These are phyloP conservation scores for Astreopora myriophthalma DNA, from an alignment of 64 coral and sea anemone species.

Conservation along the genomic window DNA sequence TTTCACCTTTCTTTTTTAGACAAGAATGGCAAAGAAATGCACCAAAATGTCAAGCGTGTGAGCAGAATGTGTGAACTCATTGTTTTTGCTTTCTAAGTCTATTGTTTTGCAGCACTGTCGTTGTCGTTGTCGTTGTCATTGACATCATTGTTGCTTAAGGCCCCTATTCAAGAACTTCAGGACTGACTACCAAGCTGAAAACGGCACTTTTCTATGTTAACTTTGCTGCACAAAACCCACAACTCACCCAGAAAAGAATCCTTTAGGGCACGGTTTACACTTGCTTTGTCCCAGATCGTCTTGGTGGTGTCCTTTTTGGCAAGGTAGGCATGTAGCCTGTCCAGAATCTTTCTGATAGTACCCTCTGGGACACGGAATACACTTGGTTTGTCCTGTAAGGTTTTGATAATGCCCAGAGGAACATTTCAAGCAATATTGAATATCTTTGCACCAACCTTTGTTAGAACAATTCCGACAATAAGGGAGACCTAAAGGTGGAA, in stretches of 20 bases:
- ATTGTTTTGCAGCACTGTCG: too few relatives aligned
- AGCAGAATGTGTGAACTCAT: too few relatives aligned
- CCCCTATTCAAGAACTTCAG: too few relatives aligned
- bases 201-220: too few relatives aligned
- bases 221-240: neutral
- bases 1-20: too few relatives aligned
- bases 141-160: too few relatives aligned
- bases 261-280: slow-evolving; percentile 3
- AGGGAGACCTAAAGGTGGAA: slow-evolving; percentile 19
- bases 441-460: slow-evolving; percentile 13
- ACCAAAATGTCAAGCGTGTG: too few relatives aligned
- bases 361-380: slow-evolving; percentile 18
- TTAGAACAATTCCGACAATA: slow-evolving; percentile 40
- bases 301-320: slow-evolving; percentile 40
- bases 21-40: too few relatives aligned
- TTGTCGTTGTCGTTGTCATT: too few relatives aligned
- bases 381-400: slow-evolving; percentile 35
- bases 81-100: too few relatives aligned
- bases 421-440: slow-evolving; percentile 20
- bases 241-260: slow-evolving; percentile 8
- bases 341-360: slow-evolving; percentile 44
- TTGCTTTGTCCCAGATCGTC: neutral
- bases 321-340: neutral
- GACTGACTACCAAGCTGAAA: too few relatives aligned
- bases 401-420: slow-evolving; percentile 59